Conservation (phyloP, 2,888 invertebrate species). For the Tipula lateralis region DNA sequence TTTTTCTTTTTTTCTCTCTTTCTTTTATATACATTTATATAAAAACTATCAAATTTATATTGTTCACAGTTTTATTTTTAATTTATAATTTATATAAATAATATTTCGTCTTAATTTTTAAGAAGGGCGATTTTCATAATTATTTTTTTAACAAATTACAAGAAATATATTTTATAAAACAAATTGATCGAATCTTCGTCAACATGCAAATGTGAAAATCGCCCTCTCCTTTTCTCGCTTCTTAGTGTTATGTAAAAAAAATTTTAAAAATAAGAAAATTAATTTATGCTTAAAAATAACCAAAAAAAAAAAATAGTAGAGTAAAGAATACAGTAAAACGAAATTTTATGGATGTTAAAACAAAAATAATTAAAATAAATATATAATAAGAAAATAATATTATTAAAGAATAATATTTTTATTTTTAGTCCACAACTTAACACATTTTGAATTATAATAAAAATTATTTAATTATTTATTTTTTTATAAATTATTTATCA, state of each 20-base stretch:
- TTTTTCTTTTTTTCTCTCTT: neutral
- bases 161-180: neutral
- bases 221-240: constrained; percentile 36
- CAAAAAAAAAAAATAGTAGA: no score
- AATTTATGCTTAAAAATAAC: constrained; percentile 3
- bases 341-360: neutral
- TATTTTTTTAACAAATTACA: neutral
- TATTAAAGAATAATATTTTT: constrained; percentile 26
- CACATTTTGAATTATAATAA: constrained; percentile 30
- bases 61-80: neutral
- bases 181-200: neutral
- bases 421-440: constrained; percentile 32
- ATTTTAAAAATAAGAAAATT: neutral
- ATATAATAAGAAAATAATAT: neutral
- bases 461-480: neutral
- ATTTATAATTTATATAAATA: neutral
- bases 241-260: constrained; percentile 32
- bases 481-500: neutral
- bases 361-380: neutral
- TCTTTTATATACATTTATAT: neutral
- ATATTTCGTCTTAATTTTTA: neutral
- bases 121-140: neutral
- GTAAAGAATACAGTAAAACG: constrained; percentile 25
- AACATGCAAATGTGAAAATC: constrained; percentile 26
- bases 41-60: neutral